Evolutionary conservation across 2,113 vertebrate genomes (phyloP).

Genomic region (Lamprotornis superbus): DNA sequence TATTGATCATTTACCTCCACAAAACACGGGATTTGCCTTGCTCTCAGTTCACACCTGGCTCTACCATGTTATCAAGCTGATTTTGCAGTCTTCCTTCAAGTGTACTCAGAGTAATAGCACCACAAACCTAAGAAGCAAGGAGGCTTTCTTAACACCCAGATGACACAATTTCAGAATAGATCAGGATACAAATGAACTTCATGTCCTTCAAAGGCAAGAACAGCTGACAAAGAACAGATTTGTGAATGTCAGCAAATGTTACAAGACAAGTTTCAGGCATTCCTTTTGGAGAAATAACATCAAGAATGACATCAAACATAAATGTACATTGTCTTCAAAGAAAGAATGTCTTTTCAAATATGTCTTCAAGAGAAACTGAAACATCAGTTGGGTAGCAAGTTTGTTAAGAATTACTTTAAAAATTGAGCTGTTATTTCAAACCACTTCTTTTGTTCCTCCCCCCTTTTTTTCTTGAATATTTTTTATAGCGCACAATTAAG

Average conservation of each 20-base stretch:
- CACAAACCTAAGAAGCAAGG: not conserved
- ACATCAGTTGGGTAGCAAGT: not conserved
- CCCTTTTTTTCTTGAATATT: not conserved
- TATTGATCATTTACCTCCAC: not conserved
- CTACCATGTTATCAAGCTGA: accelerated
- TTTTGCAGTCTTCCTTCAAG: not conserved
- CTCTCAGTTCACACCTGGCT: not conserved
- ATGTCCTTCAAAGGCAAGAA: not conserved
- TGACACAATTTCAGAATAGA: not conserved
- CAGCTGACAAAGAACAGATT: not conserved
- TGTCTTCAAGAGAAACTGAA: not conserved
- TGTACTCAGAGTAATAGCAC: not conserved
- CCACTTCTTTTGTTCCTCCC: not conserved
- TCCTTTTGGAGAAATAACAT: not conserved
- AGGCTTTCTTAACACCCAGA: not conserved
- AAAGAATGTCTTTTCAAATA: not conserved
- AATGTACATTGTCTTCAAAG: not conserved
- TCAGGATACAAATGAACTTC: not conserved
- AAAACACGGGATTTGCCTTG: not conserved
- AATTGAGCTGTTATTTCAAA: not conserved
- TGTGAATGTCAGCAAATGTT: constrained; percentile 16
- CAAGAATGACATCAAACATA: not conserved
- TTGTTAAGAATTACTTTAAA: not conserved
- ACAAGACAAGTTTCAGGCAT: not conserved
- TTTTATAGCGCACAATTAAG: not conserved